A percentile compares a stretch with the other conserved stretches of the same genome.
Conservation (phyloP, 1,140 invertebrate species). For the Papilio machaon region DNA sequence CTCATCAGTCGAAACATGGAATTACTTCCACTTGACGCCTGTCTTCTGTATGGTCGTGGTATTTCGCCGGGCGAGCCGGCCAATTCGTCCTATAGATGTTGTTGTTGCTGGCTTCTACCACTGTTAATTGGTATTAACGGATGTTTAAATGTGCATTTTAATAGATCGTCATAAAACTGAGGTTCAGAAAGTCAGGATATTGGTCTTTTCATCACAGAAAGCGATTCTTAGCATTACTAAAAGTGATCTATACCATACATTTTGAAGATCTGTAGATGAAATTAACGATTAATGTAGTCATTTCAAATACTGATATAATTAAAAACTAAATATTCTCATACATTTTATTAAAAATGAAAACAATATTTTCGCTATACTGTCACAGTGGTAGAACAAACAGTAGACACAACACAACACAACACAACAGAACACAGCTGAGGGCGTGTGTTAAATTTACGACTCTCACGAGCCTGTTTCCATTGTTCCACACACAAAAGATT, state of each 20-base stretch:
- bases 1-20: no score
- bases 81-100: no score
- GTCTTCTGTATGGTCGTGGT: no score
- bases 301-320: background rate
- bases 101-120: no score
- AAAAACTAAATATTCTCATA: background rate
- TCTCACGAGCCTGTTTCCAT: constrained; percentile 9
- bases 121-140: no score
- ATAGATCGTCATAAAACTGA: background rate
- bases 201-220: background rate
- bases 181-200: background rate
- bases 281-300: no score
- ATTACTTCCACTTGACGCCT: no score
- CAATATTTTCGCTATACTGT: background rate
- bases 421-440: background rate
- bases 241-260: no score
- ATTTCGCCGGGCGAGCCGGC: no score
- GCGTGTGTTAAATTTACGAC: constrained; percentile 6
- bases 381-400: background rate
- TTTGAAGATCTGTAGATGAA: no score
- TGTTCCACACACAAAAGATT: constrained; percentile 12
- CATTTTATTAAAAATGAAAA: background rate
- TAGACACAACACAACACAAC: background rate
- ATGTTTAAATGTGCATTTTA: background rate
- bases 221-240: background rate